A percentile compares a stretch with the other conserved stretches of the same genome.
These are phyloP conservation scores for Drosophila cracens DNA, from an alignment of 2,888 invertebrate species.

Conservation along the genomic window DNA sequence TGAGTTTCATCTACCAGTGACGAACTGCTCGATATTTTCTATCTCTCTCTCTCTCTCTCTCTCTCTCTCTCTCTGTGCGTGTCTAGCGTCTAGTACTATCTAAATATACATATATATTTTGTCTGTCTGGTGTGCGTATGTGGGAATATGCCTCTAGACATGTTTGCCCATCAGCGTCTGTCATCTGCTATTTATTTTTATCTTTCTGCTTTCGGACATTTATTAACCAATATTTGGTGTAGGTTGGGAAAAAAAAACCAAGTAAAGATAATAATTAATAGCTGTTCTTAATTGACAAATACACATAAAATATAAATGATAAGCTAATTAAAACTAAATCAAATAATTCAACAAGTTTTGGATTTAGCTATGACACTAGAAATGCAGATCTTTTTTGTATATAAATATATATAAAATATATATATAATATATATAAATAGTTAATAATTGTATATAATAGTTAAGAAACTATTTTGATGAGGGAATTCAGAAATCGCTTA, in stretches of 20 bases:
- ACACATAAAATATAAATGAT: conserved; percentile 12
- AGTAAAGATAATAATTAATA: conserved; percentile 55
- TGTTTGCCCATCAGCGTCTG: conserved; percentile 34
- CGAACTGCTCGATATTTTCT: conserved; percentile 12
- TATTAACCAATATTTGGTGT: conserved; percentile 61
- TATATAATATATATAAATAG: neutral
- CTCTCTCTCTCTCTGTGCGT: conserved; percentile 3
- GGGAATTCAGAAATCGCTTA: neutral
- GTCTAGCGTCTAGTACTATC: conserved; percentile 37
- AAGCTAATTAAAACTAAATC: neutral
- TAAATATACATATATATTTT: conserved; percentile 12
- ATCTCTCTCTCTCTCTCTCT: neutral
- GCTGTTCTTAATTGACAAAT: conserved; percentile 39
- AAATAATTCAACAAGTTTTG: neutral
- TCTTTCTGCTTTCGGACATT: conserved; percentile 56
- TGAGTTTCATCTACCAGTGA: conserved; percentile 29
- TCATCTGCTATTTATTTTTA: conserved; percentile 68
- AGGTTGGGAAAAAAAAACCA: conserved; percentile 29
- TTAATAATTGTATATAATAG: neutral
- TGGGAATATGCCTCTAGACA: conserved; percentile 28
- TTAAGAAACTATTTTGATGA: too few species aligned
- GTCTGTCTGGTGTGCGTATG: conserved; percentile 31
- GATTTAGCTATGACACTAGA: neutral
- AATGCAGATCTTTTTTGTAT: neutral
- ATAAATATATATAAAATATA: too few species aligned